These are phyloP conservation scores for Heterocephalus glaber DNA, from an alignment of 2,113 vertebrate species.

Conservation along the genomic window DNA sequence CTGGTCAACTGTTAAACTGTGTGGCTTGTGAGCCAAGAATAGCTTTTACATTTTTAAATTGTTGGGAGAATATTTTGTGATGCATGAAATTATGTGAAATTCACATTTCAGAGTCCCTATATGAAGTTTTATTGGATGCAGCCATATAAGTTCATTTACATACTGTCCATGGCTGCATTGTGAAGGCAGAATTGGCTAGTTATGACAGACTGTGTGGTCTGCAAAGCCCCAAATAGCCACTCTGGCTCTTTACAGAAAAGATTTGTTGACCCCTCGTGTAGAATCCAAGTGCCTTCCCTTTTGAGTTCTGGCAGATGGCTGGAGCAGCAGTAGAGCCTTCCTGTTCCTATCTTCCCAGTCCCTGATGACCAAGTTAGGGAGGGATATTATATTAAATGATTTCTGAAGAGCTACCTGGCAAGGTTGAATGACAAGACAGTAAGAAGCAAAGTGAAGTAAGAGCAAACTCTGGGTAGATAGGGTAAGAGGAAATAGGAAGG, in stretches of 20 bases:
- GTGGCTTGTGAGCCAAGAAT: not conserved
- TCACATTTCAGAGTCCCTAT: not conserved
- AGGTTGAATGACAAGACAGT: not conserved
- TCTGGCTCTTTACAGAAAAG: not conserved
- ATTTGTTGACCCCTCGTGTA: rapidly evolving
- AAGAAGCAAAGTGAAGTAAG: not conserved
- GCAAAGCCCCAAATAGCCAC: not conserved
- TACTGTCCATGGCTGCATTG: rapidly evolving
- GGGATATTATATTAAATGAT: not conserved
- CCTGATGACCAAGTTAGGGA: not conserved
- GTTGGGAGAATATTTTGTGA: not conserved
- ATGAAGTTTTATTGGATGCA: not conserved
- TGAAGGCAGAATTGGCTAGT: not conserved
- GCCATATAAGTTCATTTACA: not conserved
- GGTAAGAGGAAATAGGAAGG: not conserved
- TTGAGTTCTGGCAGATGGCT: not conserved
- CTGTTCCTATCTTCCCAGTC: no score
- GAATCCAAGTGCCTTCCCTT: not conserved
- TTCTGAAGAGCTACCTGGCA: not conserved
- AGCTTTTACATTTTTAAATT: not conserved
- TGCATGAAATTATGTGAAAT: not conserved
- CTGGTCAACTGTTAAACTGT: not conserved
- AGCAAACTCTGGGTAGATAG: not conserved
- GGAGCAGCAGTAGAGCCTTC: rapidly evolving
- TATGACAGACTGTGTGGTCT: not conserved